Evolutionary conservation across 2,797 vertebrate species (phyloP).

Genomic region (Mastacembelus armatus): DNA sequence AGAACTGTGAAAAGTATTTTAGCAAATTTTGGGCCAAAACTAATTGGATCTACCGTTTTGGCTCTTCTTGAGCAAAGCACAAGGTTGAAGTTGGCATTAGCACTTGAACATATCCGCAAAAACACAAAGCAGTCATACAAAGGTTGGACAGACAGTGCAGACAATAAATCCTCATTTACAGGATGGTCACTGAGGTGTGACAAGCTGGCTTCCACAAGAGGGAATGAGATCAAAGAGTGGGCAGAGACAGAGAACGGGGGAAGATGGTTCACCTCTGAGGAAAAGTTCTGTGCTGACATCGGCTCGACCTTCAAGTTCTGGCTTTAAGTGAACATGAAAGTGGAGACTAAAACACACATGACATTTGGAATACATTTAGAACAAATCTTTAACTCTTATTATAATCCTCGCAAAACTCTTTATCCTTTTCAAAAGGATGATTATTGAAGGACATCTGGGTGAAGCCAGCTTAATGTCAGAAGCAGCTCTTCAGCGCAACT

Average conservation of each 20-base stretch:
- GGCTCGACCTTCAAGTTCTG: slow-evolving; percentile 43
- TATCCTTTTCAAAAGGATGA: slow-evolving; percentile 1
- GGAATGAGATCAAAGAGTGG: slow-evolving; percentile 67
- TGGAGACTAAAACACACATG: slow-evolving; percentile 13
- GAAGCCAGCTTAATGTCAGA: slow-evolving; percentile 6
- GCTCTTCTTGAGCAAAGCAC: slow-evolving; percentile 24
- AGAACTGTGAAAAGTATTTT: too few species aligned
- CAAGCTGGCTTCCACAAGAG: slow-evolving; percentile 58
- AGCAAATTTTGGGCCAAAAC: slow-evolving; percentile 1
- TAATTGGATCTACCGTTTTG: slow-evolving; percentile 32
- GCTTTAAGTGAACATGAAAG: slow-evolving; percentile 36
- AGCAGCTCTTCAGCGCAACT: neutral
- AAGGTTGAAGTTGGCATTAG: slow-evolving; percentile 47
- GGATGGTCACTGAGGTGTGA: slow-evolving; percentile 73
- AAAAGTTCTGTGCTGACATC: slow-evolving; percentile 23
- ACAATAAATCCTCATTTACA: slow-evolving; percentile 80
- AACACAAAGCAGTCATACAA: slow-evolving; percentile 53
- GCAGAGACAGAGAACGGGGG: slow-evolving; percentile 43
- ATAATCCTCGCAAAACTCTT: slow-evolving; percentile 14
- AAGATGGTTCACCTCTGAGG: slow-evolving; percentile 47
- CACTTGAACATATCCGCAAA: slow-evolving; percentile 59
- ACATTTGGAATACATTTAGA: slow-evolving; percentile 2
- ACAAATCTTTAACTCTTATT: neutral
- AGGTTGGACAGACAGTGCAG: slow-evolving; percentile 41
- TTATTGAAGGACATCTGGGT: neutral